Evolutionary conservation across 2,797 vertebrate species (phyloP), one percentile per base, ranked within the genome.

Genomic region (Oreortyx pictus): DNA sequence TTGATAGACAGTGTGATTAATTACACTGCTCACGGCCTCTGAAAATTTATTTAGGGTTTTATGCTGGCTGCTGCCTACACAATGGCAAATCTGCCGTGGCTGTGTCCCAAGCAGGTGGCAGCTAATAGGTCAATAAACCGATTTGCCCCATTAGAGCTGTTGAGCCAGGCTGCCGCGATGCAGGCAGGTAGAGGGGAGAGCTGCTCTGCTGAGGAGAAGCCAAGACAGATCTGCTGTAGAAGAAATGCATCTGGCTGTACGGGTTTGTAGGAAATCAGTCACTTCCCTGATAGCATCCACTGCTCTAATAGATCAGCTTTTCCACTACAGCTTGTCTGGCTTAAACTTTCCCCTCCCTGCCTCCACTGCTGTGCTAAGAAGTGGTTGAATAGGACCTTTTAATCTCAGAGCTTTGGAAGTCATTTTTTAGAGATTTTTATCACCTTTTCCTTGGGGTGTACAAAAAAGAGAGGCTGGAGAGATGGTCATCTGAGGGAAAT

Each of bases 71-170:
- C 87, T 83, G 54, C 64, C 84, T 76, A 59, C 47, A n/a, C 50
- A n/a, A 17, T 41, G 81, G 86, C 37, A 56, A 70, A 85, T 82
- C 61, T 77, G 88, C 79, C 1, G 3, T 80, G 93, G 73, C 71
- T 74, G 87, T 9, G 3, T 86, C 80, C 88, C 37, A 33, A 80
- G 92, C 93, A 90, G 87, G 90, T 86, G 90, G 88, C 71, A 81
- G 23, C 66, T 73, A 41, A 81, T 62, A 92, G 95, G 86, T 94
- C 95, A 92, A 33, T 56, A 76, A 60, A 46, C 82, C 37, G 75
- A 66, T 64, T 84, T 1, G 16, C 86, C 31, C 13, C 59, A 4
- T 27, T 82, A 90, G 68, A 93, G 67, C 73, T 81, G 82, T 77
- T 56, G 29, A 64, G 65, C 83, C 14, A 49, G 66, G 67, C 83